Evolutionary conservation across 2,888 invertebrate species (phyloP), one percentile per base, ranked within the genome.

Genomic region (Caenorhabditis becei): DNA sequence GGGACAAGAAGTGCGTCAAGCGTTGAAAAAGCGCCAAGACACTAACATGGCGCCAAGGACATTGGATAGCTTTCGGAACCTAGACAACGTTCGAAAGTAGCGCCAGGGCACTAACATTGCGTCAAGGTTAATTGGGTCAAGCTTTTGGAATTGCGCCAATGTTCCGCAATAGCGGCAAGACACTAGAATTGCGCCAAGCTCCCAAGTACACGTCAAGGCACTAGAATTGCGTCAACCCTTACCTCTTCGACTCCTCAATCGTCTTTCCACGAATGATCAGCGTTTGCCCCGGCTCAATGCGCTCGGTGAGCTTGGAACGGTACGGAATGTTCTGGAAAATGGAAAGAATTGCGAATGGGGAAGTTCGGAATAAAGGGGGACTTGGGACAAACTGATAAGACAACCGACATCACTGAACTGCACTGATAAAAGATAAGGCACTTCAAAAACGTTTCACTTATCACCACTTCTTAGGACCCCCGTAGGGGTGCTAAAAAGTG

Each of bases 271-370:
- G 80, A 58, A 88, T 86, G 80, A 86, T 86, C 62, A 88, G 71
- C 53, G 87, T 85, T 80, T 88, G 88, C 44, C 88, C 88, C 49
- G 88, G 87, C 83, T 88, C 88, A 80, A 88, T 88, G 66, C 83
- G 78, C 81, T 88, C 88, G 56, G 84, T 84, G 32, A 88, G 79
- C 83, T 87, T 85, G 69, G 82, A 82, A 56, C 88, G 88, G 62
- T 88, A 88, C 18, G 88, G 88, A 63, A 88, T 82, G 78, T 86
- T 86, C 88, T 88, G 85, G 54, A 84, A 86, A 54, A 4, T 28
- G 26, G 5, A 1, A 4, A 5, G 3, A 51, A 35, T 58, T 66
- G 18, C 18, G 32, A 35, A 11, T 7, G 11, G 56, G 24, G 66
- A 32, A 53, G 61, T 59, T 61, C n/a, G 59, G 16, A 18, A 11